Evolutionary conservation across 2,113 vertebrate species (phyloP), one percentile per base, ranked within the genome.

Genomic region (Nothoprocta perdicaria): DNA sequence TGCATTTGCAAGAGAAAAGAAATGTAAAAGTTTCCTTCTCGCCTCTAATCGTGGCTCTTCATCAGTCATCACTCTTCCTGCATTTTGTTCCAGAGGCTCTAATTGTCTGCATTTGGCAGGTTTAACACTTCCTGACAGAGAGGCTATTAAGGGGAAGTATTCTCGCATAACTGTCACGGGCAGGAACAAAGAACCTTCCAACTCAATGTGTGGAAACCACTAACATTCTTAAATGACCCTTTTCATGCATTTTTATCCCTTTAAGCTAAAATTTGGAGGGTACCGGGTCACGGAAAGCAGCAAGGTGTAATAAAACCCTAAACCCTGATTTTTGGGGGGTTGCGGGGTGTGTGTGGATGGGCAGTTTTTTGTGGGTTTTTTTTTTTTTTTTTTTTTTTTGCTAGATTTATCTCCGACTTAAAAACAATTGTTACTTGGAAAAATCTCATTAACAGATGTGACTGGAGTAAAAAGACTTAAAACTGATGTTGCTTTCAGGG

Each of bases 81-180:
- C 97, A 96, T 98, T 98, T 97, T 98, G 97, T 97, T 98, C 86
- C 62, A 86, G 98, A 97, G 97, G 96, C 97, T 98, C 97, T 98
- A 98, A 99, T 98, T 98, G 98, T 99, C 98, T 92, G 95, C 98
- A 94, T 98, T 98, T 98, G 97, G 97, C 98, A 97, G 98, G 97
- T 98, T 98, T 98, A 98, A 98, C 98, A 98, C 98, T 98, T 98
- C 98, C 98, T 98, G 98, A 98, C 98, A 98, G 98, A 98, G 97
- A 98, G 98, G 97, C 98, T 98, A 97, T 98, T 99, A 98, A 98
- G 97, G 97, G 97, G 94, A 98, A 98, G 98, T 98, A 98, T 98
- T 98, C 98, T 98, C 97, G 97, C 98, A 98, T 98, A 98, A 98
- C 98, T 98, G 98, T 98, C 98, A 98, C 97, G 88, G 97, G 95